phyloP scores from a whole-genome alignment of 2,888 invertebrate species.

The Cephus nigrinus region DNA sequence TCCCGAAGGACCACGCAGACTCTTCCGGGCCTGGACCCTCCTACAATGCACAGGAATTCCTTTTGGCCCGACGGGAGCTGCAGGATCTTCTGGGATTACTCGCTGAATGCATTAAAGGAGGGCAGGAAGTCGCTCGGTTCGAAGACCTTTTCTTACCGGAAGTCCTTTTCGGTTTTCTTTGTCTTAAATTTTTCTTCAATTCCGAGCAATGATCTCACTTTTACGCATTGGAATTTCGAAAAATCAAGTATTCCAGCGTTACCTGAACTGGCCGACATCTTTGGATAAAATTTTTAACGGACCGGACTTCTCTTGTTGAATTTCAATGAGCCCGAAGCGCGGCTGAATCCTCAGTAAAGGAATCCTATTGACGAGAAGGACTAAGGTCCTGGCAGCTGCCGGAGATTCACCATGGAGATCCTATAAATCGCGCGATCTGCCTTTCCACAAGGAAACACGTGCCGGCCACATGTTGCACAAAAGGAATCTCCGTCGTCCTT shows the following conservation, averaged over 20 bases:
- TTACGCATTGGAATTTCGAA: neutral
- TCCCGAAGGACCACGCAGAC: neutral
- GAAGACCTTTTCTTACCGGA: neutral
- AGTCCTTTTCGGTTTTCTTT: neutral
- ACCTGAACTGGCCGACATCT: no score
- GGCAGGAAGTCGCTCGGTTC: neutral
- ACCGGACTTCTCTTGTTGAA: neutral
- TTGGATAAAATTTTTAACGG: neutral
- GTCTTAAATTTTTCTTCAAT: neutral
- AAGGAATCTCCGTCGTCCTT: conserved; percentile 54
- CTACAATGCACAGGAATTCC: conserved; percentile 50
- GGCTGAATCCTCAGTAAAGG: conserved; percentile 8
- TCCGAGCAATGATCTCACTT: neutral
- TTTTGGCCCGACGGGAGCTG: conserved; percentile 22
- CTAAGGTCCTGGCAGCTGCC: conserved; percentile 44
- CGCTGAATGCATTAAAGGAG: neutral
- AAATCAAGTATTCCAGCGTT: neutral
- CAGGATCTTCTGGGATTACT: conserved; percentile 1
- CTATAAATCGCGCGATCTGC: conserved; percentile 45
- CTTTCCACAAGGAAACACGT: conserved; percentile 59
- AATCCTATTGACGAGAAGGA: conserved; percentile 39
- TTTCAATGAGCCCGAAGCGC: neutral
- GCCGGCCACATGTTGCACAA: conserved; percentile 65
- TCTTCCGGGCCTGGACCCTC: neutral
- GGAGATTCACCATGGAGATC: conserved; percentile 36